Percentiles rank a stretch among this genome's conserved stretches.
These are phyloP conservation scores for Cynoglossus semilaevis DNA, from an alignment of 2,113 vertebrate species.

Conservation along the genomic window DNA sequence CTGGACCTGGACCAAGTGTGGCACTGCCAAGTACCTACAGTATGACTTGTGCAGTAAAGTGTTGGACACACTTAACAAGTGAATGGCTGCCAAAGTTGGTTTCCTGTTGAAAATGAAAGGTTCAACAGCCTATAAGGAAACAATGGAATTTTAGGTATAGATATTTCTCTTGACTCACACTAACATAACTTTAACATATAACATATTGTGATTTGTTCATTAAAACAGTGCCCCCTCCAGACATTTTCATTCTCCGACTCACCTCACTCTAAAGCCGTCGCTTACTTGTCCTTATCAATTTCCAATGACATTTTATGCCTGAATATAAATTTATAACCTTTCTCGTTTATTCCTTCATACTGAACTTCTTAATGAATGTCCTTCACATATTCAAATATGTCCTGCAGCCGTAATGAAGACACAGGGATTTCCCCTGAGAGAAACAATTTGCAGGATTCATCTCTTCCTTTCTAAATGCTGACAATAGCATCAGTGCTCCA, in stretches of 20 bases:
- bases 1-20: too few species aligned
- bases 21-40: too few species aligned
- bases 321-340: slow-evolving; percentile 64
- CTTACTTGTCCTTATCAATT: slow-evolving; percentile 54
- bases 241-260: neutral
- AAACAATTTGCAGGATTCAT: slow-evolving; percentile 52
- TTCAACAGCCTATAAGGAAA: too few species aligned
- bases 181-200: too few species aligned
- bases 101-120: too few species aligned
- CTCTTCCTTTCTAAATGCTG: slow-evolving; percentile 41
- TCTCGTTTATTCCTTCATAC: slow-evolving; percentile 50
- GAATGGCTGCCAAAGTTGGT: too few species aligned
- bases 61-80: too few species aligned
- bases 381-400: slow-evolving; percentile 70
- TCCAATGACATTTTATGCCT: slow-evolving; percentile 58
- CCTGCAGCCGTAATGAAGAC: slow-evolving; percentile 66
- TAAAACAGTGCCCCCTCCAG: neutral
- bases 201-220: neutral
- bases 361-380: slow-evolving; percentile 67
- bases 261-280: slow-evolving; percentile 27
- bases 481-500: slow-evolving; percentile 54
- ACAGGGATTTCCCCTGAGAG: slow-evolving; percentile 61
- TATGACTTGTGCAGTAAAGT: too few species aligned
- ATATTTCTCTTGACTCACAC: too few species aligned
- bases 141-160: too few species aligned